Evolutionary conservation across 2,888 invertebrate species (phyloP).

Genomic region (Lithodes maja): DNA sequence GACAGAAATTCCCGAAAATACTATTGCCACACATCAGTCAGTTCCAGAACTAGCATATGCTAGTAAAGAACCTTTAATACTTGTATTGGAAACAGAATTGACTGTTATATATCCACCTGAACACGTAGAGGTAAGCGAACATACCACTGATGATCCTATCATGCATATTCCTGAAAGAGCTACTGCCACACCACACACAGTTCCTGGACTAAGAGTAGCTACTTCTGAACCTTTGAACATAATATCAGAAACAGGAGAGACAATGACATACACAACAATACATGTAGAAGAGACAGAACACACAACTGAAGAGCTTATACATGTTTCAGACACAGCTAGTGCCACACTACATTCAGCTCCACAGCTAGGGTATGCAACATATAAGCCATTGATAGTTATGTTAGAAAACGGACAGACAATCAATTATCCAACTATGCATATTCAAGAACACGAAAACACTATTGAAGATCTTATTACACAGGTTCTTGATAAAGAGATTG

Average conservation of each 20-base stretch:
- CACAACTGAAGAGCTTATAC: slow-evolving; percentile 23
- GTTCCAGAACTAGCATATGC: slow-evolving; percentile 28
- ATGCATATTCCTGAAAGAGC: not conserved
- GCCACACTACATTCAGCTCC: slow-evolving; percentile 22
- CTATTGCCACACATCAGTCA: not conserved
- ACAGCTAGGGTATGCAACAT: slow-evolving; percentile 14
- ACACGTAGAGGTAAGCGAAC: not conserved
- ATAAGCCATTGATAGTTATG: slow-evolving; percentile 20
- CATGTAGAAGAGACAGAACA: not conserved
- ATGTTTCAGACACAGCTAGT: not conserved
- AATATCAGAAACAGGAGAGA: slow-evolving; percentile 7
- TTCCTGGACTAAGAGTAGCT: not conserved
- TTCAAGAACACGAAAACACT: not conserved
- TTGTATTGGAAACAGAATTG: slow-evolving; percentile 19
- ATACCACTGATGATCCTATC: not conserved
- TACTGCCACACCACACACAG: not conserved
- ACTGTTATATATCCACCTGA: not conserved
- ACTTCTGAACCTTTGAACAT: not conserved
- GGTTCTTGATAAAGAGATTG: not conserved
- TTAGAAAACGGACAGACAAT: slow-evolving; percentile 24
- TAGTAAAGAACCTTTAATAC: slow-evolving; percentile 18
- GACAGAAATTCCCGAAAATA: not conserved
- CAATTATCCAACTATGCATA: slow-evolving; percentile 3
- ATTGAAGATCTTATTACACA: slow-evolving; percentile 25
- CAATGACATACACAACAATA: not conserved